Conservation (phyloP, 1,140 invertebrate species). For the Heterodera schachtii region DNA sequence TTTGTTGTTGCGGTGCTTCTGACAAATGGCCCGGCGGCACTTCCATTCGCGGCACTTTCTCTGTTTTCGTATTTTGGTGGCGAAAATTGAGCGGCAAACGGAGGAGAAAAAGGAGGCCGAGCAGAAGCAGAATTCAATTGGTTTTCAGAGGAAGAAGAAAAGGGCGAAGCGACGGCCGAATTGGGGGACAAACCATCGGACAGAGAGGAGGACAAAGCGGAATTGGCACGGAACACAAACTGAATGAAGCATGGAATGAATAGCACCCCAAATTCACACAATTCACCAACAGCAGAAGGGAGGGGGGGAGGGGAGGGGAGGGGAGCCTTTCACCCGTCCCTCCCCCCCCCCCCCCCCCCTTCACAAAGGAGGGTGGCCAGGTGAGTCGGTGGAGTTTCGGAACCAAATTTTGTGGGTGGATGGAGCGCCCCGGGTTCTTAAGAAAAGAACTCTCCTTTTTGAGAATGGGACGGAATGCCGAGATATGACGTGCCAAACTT, state of each 20-base stretch:
- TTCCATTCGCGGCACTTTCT: not conserved
- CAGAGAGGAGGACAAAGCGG: constrained; percentile 1
- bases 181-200: not conserved
- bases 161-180: not conserved
- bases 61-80: constrained; percentile 1
- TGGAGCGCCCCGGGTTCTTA: no score
- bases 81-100: constrained; percentile 12
- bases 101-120: not conserved
- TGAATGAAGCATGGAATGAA: not conserved
- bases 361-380: no score
- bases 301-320: no score
- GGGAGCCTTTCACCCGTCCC: no score
- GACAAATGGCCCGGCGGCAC: no score
- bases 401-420: no score
- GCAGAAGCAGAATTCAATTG: not conserved
- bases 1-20: constrained; percentile 23
- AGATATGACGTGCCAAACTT: no score
- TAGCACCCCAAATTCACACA: no score
- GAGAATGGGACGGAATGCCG: no score
- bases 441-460: no score
- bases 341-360: no score
- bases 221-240: constrained; percentile 44
- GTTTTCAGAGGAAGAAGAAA: not conserved
- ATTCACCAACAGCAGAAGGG: not conserved
- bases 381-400: no score